Percentiles rank a stretch among this genome's conserved stretches.
phyloP scores from a whole-genome alignment of 2,113 vertebrate genomes.

The Odontesthes bonariensis region DNA sequence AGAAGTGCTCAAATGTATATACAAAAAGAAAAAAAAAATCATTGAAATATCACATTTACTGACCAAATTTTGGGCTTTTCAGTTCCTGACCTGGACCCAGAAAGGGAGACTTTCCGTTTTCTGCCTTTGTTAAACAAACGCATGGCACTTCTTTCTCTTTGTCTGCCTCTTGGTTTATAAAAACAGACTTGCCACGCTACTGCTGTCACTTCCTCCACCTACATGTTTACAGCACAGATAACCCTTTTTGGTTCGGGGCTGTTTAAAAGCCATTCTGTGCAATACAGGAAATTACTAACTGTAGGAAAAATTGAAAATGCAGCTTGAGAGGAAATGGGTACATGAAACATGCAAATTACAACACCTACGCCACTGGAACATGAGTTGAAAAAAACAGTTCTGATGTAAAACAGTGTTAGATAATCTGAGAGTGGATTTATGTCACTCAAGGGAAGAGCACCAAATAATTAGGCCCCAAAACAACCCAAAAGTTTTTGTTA shows the following conservation, averaged over 20 bases:
- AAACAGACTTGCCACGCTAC: conserved; percentile 3
- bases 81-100: background rate
- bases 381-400: conserved; percentile 28
- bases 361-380: conserved; percentile 17
- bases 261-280: conserved; percentile 59
- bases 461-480: background rate
- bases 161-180: conserved; percentile 12
- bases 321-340: conserved; percentile 33
- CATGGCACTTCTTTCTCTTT: conserved; percentile 12
- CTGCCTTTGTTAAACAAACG: conserved; percentile 14
- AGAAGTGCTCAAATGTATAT: background rate
- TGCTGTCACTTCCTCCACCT: conserved; percentile 43
- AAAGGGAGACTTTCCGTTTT: background rate
- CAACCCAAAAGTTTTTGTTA: too few species aligned
- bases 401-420: conserved; percentile 14
- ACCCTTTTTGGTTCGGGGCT: conserved; percentile 40
- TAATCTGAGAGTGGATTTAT: conserved; percentile 10
- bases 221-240: conserved; percentile 57
- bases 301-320: conserved; percentile 41
- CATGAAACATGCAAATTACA: conserved; percentile 35
- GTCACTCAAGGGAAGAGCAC: background rate
- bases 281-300: conserved; percentile 53
- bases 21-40: too few species aligned
- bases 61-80: background rate
- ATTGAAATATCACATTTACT: background rate